Evolutionary conservation across 2,888 invertebrate genomes (phyloP).

Genomic region (Metallyticus violacea): DNA sequence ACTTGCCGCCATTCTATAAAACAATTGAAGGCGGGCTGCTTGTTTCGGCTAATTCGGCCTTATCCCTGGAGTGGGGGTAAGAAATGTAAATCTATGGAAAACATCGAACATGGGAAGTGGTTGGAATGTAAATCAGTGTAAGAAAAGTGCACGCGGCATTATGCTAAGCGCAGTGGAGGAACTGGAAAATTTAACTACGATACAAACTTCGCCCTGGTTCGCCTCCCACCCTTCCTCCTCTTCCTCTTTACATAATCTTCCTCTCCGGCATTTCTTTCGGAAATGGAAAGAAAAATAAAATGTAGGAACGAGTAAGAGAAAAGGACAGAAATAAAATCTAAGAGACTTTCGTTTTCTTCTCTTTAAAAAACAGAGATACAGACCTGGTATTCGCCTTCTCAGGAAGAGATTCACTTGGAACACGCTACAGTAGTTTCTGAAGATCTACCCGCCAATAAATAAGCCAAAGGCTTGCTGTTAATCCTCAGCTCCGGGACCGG

Average conservation of each 20-base stretch:
- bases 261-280: too few species aligned
- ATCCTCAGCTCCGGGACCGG: too few species aligned
- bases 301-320: too few species aligned
- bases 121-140: neutral
- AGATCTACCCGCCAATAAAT: neutral
- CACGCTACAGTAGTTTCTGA: neutral
- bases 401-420: neutral
- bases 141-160: neutral
- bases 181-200: neutral
- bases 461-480: neutral
- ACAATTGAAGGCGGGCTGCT: neutral
- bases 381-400: too few species aligned
- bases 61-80: neutral
- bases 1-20: too few species aligned
- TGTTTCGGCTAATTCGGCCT: neutral
- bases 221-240: too few species aligned
- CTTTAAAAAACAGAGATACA: too few species aligned
- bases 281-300: too few species aligned
- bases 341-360: too few species aligned
- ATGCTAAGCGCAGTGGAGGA: neutral
- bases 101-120: neutral
- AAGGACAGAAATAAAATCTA: too few species aligned
- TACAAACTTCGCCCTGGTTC: neutral
- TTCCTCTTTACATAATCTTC: too few species aligned
- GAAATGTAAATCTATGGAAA: neutral